phyloP scores from a whole-genome alignment of 35 echinoderm and acorn worm genomes.

The Apostichopus californicus region DNA sequence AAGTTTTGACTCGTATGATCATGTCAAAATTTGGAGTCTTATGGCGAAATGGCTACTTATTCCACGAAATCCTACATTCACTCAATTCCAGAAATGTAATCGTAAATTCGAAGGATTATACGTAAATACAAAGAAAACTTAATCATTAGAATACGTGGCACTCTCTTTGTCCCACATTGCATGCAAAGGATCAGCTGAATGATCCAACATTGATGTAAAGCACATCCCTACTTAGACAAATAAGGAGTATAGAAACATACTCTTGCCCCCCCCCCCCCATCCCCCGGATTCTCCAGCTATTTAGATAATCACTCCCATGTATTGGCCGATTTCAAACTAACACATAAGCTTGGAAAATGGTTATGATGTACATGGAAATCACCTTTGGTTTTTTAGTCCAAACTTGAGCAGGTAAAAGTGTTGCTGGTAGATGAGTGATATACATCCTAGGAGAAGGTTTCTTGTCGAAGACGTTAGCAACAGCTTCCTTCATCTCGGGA shows the following conservation, averaged over 20 bases:
- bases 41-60: background rate
- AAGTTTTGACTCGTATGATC: background rate
- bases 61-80: too few species aligned
- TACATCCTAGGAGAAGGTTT: conserved; percentile 12
- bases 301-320: background rate
- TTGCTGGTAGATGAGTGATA: background rate
- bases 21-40: background rate
- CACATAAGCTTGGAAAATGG: background rate
- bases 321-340: background rate
- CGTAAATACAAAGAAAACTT: background rate
- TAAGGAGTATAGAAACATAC: background rate
- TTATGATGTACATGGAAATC: background rate
- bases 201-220: background rate
- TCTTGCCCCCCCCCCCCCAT: too few species aligned
- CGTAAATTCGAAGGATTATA: background rate
- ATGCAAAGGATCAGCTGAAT: background rate
- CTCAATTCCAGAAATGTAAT: background rate
- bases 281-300: too few species aligned
- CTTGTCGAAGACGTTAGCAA: background rate
- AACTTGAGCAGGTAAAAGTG: conserved; percentile 1
- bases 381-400: conserved; percentile 46
- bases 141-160: background rate
- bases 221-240: background rate
- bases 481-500: background rate
- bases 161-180: background rate